These are phyloP conservation scores for Papilio dardanus DNA, from an alignment of 1,140 invertebrate genomes.

Conservation along the genomic window DNA sequence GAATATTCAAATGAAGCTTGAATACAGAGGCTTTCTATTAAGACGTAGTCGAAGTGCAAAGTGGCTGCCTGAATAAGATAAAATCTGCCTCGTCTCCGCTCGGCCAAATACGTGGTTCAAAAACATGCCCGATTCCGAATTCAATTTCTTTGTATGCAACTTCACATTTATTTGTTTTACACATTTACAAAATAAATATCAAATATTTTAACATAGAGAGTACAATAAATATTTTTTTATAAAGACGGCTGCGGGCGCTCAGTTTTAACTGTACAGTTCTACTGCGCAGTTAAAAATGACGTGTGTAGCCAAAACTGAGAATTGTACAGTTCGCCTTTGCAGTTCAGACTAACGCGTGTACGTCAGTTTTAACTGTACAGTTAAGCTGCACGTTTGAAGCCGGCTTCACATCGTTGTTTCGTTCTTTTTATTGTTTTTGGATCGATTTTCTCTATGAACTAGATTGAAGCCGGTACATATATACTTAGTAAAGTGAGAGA, in stretches of 20 bases:
- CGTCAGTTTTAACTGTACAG: too few relatives aligned
- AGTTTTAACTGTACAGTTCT: too few relatives aligned
- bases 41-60: conserved; percentile 38
- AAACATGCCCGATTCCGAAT: conserved; percentile 23
- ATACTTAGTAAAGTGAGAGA: background rate
- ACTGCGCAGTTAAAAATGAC: too few relatives aligned
- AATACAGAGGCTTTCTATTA: conserved; percentile 39
- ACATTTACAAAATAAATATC: background rate
- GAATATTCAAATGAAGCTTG: conserved; percentile 39
- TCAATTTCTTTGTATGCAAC: conserved; percentile 20
- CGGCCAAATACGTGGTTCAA: conserved; percentile 32
- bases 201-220: too few relatives aligned
- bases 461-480: background rate
- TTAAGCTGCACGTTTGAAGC: too few relatives aligned
- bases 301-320: too few relatives aligned
- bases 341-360: too few relatives aligned
- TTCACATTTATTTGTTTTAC: conserved; percentile 4
- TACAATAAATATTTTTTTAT: too few relatives aligned
- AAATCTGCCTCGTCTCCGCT: conserved; percentile 31
- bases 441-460: background rate
- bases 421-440: background rate
- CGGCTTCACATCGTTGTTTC: background rate
- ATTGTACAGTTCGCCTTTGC: too few relatives aligned
- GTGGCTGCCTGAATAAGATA: conserved; percentile 36
- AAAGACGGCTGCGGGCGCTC: too few relatives aligned